These are phyloP conservation scores for Apis dorsata DNA, from an alignment of 1,140 invertebrate genomes.

Conservation along the genomic window DNA sequence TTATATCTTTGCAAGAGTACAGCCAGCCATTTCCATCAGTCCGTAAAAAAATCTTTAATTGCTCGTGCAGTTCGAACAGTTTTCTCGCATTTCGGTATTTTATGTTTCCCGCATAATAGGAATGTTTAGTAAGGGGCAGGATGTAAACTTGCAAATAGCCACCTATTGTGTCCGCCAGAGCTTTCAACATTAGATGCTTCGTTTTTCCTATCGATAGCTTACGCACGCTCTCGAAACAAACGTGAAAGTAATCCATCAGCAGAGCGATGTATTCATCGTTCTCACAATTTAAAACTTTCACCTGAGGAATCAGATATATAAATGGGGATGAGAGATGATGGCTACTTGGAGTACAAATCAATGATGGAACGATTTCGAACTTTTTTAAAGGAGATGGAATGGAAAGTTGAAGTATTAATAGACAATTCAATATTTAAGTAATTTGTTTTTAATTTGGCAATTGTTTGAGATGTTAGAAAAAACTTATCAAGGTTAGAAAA, in stretches of 20 bases:
- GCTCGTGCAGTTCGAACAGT: constrained; percentile 80
- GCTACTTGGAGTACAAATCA: not conserved
- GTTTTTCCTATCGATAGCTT: constrained; percentile 75
- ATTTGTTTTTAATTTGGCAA: not conserved
- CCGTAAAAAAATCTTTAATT: constrained; percentile 80
- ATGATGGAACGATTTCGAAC: not conserved
- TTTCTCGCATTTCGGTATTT: constrained; percentile 80
- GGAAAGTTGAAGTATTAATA: not conserved
- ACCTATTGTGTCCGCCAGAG: constrained; percentile 80
- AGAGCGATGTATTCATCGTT: constrained; percentile 70
- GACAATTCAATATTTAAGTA: not conserved
- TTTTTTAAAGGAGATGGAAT: not conserved
- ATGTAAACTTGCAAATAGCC: constrained; percentile 81
- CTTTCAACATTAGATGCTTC: constrained; percentile 79
- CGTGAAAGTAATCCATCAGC: constrained; percentile 80
- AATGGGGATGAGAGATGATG: not conserved
- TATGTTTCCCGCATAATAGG: constrained; percentile 83
- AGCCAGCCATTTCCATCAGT: constrained; percentile 83
- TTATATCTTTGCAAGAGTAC: constrained; percentile 73
- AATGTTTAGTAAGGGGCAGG: constrained; percentile 80
- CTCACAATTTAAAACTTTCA: constrained; percentile 63
- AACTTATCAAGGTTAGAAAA: too few relatives aligned
- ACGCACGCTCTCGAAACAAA: constrained; percentile 78
- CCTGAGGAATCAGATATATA: constrained; percentile 45
- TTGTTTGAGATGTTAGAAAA: not conserved